A percentile compares a stretch with the other conserved stretches of the same genome.
These are phyloP conservation scores for Drosophila obscura DNA, from an alignment of 1,140 invertebrate species.

Conservation along the genomic window DNA sequence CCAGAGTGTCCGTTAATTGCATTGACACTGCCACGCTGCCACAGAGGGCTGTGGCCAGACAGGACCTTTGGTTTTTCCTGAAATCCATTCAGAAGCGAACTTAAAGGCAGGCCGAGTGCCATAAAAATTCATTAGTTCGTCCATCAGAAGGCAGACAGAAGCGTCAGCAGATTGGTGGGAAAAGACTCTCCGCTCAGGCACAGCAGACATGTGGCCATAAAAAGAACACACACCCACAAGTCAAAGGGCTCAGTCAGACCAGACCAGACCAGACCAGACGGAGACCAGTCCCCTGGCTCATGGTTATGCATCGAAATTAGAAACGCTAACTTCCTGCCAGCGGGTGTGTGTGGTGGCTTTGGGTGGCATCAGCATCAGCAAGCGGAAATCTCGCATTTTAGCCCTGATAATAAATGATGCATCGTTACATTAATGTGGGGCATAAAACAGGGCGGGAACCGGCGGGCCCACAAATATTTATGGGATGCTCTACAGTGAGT, in stretches of 20 bases:
- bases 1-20: conserved; percentile 64
- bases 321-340: conserved; percentile 36
- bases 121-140: conserved; percentile 80
- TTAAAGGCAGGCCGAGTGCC: conserved; percentile 39
- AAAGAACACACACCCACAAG: conserved; percentile 1
- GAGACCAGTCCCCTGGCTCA: background rate
- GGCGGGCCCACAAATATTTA: conserved; percentile 42
- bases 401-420: conserved; percentile 79
- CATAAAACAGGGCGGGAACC: conserved; percentile 55
- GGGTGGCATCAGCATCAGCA: conserved; percentile 1
- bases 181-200: background rate
- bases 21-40: conserved; percentile 40
- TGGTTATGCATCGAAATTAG: conserved; percentile 45
- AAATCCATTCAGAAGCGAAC: conserved; percentile 17
- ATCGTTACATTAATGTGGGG: conserved; percentile 77
- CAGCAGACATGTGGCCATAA: conserved; percentile 29
- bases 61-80: conserved; percentile 16
- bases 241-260: conserved; percentile 30
- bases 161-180: conserved; percentile 35
- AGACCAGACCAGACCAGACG: too few relatives aligned
- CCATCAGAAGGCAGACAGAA: conserved; percentile 51
- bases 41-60: conserved; percentile 15
- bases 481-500: conserved; percentile 20
- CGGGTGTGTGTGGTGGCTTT: conserved; percentile 14
- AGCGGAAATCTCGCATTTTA: conserved; percentile 72